Evolutionary conservation across 2,888 invertebrate species (phyloP), one percentile per base, ranked within the genome.

Genomic region (Dolomedes plantarius): DNA sequence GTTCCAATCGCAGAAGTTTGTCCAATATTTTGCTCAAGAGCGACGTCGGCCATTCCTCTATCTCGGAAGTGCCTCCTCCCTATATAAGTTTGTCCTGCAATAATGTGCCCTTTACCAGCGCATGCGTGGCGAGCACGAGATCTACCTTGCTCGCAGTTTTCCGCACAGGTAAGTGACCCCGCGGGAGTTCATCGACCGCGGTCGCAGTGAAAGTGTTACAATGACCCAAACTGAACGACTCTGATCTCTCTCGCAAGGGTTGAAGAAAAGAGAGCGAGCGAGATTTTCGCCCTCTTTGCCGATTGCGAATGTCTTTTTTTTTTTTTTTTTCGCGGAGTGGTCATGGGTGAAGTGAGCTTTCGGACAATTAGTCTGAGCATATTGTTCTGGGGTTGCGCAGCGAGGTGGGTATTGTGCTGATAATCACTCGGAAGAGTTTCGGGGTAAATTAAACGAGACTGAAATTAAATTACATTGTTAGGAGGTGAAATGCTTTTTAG

Each of bases 201-300:
- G 29, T 56, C 75, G 50, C 76, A 85, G 83, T 85, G 83, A 85
- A 85, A 85, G 83, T 85, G 83, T 85, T 67, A 77, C 83, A 77
- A 85, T 85, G 77, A 85, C 77, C 83, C 65, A 77, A 72, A 56
- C 56, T 56, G 56, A 19, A 23, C 23, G 56, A 11, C 56, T 56
- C 19, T 23, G 56, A 23, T 23, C 2, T 36, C 6, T 36, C 9
- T 36, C 23, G 41, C 23, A 23, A 23, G 56, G 16, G 56, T 56
- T 56, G 56, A 23, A 56, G 16, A 56, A 23, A 56, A 23, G 23
- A 23, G 23, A 56, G 56, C 23, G 23, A 23, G 56, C 23, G 56
- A 19, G 23, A 56, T 1, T 23, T 56, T 56, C 16, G 19, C 23
- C 19, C 19, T 56, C 56, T 56, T 56, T 23, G 23, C 56, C 11